Evolutionary conservation across 2,113 vertebrate species (phyloP).

Genomic region (Lagenorhynchus albirostris): DNA sequence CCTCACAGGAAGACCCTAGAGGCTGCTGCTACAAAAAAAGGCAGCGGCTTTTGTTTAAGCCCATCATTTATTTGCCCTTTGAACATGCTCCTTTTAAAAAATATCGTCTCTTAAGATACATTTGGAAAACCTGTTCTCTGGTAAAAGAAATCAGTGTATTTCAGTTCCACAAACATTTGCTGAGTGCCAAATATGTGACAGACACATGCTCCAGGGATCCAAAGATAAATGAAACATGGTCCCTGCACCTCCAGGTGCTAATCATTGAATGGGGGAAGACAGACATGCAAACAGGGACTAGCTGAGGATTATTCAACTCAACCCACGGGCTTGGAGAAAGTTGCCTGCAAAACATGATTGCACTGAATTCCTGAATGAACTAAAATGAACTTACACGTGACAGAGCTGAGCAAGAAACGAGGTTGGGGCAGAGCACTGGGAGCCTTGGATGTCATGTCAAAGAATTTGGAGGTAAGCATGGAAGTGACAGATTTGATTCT

Average conservation of each 20-base stretch:
- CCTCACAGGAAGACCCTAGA: background rate
- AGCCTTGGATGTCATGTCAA: no score
- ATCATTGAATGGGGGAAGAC: background rate
- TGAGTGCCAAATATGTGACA: background rate
- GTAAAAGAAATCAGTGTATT: background rate
- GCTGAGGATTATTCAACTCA: background rate
- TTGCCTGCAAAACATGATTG: background rate
- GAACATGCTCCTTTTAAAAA: background rate
- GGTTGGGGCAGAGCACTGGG: background rate
- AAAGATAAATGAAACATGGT: background rate
- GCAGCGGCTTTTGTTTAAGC: background rate
- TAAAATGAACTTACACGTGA: background rate
- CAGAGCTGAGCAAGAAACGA: background rate
- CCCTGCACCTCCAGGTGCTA: background rate
- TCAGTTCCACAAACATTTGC: background rate
- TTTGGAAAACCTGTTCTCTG: background rate
- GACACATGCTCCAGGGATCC: background rate
- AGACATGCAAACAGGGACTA: background rate
- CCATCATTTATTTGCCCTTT: background rate
- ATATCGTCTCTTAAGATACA: background rate
- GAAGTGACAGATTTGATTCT: background rate
- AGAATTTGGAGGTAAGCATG: background rate
- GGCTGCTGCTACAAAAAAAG: background rate
- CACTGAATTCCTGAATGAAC: background rate
- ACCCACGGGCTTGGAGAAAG: background rate